Evolutionary conservation across 2,113 vertebrate genomes (phyloP).

Genomic region (Plecotus auritus): DNA sequence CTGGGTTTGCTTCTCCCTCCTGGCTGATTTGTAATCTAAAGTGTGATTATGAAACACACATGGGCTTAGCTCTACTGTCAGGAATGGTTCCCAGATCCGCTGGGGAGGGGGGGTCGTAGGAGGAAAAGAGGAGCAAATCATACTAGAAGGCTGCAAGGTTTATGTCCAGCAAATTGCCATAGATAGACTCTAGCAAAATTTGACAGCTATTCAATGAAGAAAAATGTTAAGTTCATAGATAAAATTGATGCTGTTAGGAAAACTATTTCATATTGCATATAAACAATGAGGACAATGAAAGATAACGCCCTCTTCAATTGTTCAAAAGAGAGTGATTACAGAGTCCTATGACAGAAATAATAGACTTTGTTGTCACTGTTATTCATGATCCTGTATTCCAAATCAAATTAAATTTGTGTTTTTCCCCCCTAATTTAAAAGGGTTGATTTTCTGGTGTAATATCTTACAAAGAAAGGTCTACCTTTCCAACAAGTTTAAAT

Average conservation of each 20-base stretch:
- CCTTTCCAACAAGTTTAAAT: neutral
- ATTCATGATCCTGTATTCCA: neutral
- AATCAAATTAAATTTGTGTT: neutral
- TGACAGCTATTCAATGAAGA: neutral
- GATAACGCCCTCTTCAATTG: neutral
- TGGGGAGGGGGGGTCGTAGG: neutral
- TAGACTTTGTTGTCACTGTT: neutral
- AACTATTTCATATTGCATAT: neutral
- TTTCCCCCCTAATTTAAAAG: neutral
- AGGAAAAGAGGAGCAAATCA: slow-evolving; percentile 40
- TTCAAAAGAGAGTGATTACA: neutral
- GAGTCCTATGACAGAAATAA: neutral
- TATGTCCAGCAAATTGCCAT: slow-evolving; percentile 69
- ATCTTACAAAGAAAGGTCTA: neutral
- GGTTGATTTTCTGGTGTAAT: neutral
- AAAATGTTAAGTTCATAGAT: neutral
- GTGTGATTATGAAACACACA: slow-evolving; percentile 18
- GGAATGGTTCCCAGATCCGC: slow-evolving; percentile 62
- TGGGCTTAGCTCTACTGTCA: slow-evolving; percentile 48
- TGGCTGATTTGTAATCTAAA: slow-evolving; percentile 59
- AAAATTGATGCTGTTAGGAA: slow-evolving; percentile 1
- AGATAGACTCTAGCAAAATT: slow-evolving; percentile 22
- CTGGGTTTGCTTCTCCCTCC: slow-evolving; percentile 51
- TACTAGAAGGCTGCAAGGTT: slow-evolving; percentile 61
- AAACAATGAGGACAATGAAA: neutral